phyloP scores from a whole-genome alignment of 2,113 vertebrate species.

The Eptesicus fuscus region DNA sequence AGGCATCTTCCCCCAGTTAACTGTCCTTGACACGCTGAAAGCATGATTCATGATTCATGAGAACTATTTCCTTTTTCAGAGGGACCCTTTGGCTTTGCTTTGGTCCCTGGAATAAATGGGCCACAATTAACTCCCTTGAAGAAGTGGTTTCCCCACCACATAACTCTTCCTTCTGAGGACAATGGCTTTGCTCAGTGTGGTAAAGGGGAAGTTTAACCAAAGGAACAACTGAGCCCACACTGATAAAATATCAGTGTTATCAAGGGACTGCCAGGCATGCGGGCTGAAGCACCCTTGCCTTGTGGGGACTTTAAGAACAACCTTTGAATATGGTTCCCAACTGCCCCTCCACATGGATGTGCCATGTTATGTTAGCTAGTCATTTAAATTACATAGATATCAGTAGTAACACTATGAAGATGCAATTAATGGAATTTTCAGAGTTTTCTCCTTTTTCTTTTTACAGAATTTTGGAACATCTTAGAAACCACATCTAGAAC shows the following conservation, averaged over 20 bases:
- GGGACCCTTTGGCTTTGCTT: slow-evolving; percentile 53
- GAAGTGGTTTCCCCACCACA: slow-evolving; percentile 79
- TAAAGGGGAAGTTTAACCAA: slow-evolving; percentile 73
- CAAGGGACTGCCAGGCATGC: slow-evolving; percentile 13
- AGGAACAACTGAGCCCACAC: slow-evolving; percentile 74
- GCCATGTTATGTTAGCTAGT: neutral
- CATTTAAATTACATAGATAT: neutral
- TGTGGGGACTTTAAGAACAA: neutral
- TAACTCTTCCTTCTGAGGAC: slow-evolving; percentile 77
- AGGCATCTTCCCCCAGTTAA: slow-evolving; percentile 76
- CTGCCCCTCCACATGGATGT: neutral
- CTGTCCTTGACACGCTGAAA: slow-evolving; percentile 65
- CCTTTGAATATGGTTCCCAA: neutral
- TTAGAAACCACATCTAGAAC: neutral
- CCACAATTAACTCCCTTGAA: slow-evolving; percentile 75
- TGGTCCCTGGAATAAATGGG: slow-evolving; percentile 60
- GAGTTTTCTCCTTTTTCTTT: neutral
- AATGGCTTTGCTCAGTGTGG: slow-evolving; percentile 71
- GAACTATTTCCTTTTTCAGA: slow-evolving; percentile 66
- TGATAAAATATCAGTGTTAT: slow-evolving; percentile 72
- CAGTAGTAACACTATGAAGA: neutral
- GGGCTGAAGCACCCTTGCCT: neutral
- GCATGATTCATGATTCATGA: slow-evolving; percentile 78
- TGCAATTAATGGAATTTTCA: neutral
- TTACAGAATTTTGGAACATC: neutral